Base-by-base conservation (phyloP, 2,888 invertebrate genomes). In the Drosophila cracens region DNA sequence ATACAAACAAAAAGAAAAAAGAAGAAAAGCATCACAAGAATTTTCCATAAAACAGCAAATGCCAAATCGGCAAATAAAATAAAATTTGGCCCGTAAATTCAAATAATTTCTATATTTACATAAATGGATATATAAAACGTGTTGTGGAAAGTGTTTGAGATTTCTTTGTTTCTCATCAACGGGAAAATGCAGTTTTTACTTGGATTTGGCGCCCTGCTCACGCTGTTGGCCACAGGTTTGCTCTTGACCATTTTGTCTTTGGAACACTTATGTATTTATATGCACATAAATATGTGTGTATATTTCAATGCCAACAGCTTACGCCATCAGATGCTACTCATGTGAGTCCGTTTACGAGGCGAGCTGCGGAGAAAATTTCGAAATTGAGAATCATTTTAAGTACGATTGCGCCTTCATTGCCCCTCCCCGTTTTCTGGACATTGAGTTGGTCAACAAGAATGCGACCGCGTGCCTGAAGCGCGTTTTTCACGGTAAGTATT, bases 401-500 rank as follows among this genome's bases (percentile, higher is more conserved):
- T 82, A 84, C 68, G 91, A 92, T 75, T 92, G 92, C 70, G 82
- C 87, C 61, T 87, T 82, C 27, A 88, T 81, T 21, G 86, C 87
- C 27, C 89, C 92, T 51, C 93, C 93, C 33, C 89, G 92, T 29
- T 93, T 85, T 70, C 64, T 92, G 70, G 85, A 87, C n/a, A 83
- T 65, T 62, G 89, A 89, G 25, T 65, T 91, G 54, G 70, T 70
- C 65, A 80, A 70, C 31, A 78, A 73, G 29, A 93, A 92, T 78
- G 88, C 92, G 53, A 93, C 93, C 36, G 93, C 89, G 21, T 92
- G 92, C 66, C 83, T 93, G 75, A 92, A 92, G 74, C 83, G 85
- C 16, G 76, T 89, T 31, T 92, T 86, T 52, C 89, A 83, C 80
- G 92, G 92, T 92, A 61, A 91, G 92, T 82, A 62, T 33, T 59